phyloP scores from a whole-genome alignment of 1,140 invertebrate genomes.

The Drosophila arawakana region DNA sequence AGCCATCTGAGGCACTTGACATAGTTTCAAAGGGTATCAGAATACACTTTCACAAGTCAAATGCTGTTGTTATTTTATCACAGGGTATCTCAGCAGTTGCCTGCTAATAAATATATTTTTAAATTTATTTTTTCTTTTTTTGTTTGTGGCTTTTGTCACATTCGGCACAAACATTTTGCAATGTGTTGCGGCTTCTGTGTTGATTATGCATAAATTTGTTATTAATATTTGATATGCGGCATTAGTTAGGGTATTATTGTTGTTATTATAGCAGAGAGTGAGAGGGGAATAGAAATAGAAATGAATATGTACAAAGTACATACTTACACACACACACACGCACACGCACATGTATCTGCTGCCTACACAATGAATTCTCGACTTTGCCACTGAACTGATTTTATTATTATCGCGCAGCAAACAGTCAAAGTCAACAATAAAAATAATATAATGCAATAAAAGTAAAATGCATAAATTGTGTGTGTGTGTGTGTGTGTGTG shows the following conservation, averaged over 20 bases:
- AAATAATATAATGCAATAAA: conserved; percentile 1
- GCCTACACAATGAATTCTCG: conserved; percentile 42
- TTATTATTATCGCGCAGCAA: conserved; percentile 46
- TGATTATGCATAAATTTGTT: conserved; percentile 68
- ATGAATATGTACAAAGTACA: not conserved
- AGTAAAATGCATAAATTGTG: no score
- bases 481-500: no score
- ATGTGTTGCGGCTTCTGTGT: conserved; percentile 13
- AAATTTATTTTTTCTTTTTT: not conserved
- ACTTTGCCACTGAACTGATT: conserved; percentile 71
- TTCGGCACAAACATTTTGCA: conserved; percentile 7
- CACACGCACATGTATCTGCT: not conserved
- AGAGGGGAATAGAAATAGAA: not conserved
- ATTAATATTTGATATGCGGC: conserved; percentile 62
- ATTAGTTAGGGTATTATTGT: conserved; percentile 36
- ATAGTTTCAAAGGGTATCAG: no score
- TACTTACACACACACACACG: not conserved
- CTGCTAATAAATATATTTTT: not conserved
- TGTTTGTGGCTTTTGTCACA: conserved; percentile 7
- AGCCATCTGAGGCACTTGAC: no score
- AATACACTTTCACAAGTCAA: no score
- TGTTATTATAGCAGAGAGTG: not conserved
- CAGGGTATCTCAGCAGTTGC: conserved; percentile 15
- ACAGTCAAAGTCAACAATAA: conserved; percentile 3
- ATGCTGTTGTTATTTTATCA: not conserved